Conservation (phyloP, 2,797 vertebrate species). For the Gallinago stenura region DNA sequence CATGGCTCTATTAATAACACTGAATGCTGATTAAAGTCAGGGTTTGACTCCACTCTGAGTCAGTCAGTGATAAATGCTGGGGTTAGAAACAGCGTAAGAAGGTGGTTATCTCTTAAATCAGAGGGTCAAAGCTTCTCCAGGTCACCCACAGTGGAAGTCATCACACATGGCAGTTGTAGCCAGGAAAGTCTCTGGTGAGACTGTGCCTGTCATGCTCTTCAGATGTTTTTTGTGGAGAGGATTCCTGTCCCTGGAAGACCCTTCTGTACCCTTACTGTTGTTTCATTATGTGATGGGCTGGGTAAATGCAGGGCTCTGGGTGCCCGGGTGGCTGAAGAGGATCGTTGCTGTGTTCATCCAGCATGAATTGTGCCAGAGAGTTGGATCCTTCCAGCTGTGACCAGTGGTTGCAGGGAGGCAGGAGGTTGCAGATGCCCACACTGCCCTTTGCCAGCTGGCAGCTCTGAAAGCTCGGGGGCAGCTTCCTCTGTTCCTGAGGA, state of each 20-base stretch:
- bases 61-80: not conserved
- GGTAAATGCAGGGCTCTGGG: not conserved
- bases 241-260: not conserved
- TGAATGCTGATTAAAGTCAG: not conserved
- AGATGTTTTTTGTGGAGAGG: not conserved
- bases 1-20: not conserved
- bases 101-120: not conserved
- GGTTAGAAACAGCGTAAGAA: not conserved
- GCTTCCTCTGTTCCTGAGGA: not conserved
- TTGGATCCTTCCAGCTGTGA: not conserved
- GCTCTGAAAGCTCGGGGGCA: not conserved
- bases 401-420: not conserved
- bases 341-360: not conserved
- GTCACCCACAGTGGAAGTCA: not conserved
- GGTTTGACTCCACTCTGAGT: constrained; percentile 4
- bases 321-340: not conserved
- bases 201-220: accelerated
- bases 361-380: not conserved
- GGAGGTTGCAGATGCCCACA: not conserved
- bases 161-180: not conserved
- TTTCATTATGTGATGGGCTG: not conserved
- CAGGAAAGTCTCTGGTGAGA: not conserved
- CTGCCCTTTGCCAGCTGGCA: not conserved
- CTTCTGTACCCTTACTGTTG: not conserved
- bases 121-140: not conserved